Percentiles rank a stretch among this genome's conserved stretches.
Evolutionary conservation across 2,797 vertebrate species (phyloP).

Genomic region (Aselliscus stoliczkanus): DNA sequence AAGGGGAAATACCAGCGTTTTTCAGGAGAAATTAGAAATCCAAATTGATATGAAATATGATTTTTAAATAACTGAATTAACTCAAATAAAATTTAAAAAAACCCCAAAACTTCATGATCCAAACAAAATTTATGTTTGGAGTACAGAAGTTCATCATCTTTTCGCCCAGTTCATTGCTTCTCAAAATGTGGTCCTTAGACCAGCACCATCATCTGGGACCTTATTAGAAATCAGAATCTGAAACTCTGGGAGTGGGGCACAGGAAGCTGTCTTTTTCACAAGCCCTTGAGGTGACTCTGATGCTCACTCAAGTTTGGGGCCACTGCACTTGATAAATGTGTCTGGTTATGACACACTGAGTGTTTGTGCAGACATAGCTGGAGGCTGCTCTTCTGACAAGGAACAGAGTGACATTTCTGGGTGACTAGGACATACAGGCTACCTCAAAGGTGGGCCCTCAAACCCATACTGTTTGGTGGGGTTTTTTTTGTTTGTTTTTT

Average conservation of each 20-base stretch:
- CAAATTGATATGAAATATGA: not conserved
- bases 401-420: not conserved
- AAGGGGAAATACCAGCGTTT: not conserved
- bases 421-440: not conserved
- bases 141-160: not conserved
- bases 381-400: not conserved
- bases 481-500: no score
- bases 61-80: not conserved
- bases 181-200: not conserved
- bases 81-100: not conserved
- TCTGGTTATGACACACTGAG: rapidly evolving
- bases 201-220: not conserved
- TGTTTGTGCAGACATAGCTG: rapidly evolving
- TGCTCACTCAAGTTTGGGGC: not conserved
- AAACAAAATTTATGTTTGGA: not conserved
- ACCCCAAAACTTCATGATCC: not conserved
- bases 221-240: not conserved
- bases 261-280: not conserved
- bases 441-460: not conserved
- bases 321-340: rapidly evolving
- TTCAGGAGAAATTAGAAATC: not conserved
- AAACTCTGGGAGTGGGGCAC: not conserved
- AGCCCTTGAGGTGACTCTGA: not conserved
- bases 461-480: no score
- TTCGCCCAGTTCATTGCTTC: not conserved